Evolutionary conservation across 2,797 vertebrate species (phyloP).

Genomic region (Gallinago stenura): DNA sequence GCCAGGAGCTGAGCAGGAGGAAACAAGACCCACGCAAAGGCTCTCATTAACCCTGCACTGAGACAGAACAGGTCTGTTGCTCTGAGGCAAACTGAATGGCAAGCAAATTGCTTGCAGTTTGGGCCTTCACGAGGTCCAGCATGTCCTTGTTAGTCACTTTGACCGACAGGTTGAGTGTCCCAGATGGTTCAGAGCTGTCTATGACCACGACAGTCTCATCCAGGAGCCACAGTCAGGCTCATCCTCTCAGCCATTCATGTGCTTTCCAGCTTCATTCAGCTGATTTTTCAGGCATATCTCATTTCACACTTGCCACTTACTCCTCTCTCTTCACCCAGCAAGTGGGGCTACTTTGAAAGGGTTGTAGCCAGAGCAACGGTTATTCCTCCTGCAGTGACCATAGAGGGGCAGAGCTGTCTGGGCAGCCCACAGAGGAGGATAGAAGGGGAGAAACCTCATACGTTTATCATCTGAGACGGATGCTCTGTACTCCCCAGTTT

Average conservation of each 20-base stretch:
- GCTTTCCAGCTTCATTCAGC: constrained; percentile 37
- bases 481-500: background rate
- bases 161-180: background rate
- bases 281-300: background rate
- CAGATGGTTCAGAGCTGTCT: background rate
- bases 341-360: background rate
- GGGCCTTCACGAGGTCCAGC: background rate
- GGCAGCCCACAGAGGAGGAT: background rate
- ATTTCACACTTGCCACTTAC: background rate
- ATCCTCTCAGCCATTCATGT: constrained; percentile 14
- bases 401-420: background rate
- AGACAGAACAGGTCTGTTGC: background rate
- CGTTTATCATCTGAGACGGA: background rate
- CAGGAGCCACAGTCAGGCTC: background rate
- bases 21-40: constrained; percentile 3
- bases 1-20: constrained; percentile 49
- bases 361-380: background rate
- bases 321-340: background rate
- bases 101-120: constrained; percentile 18
- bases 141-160: constrained; percentile 38
- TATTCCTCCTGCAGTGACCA: background rate
- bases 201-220: background rate
- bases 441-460: background rate
- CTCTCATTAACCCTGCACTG: constrained; percentile 1
- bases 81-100: constrained; percentile 8